Evolutionary conservation across 2,888 invertebrate genomes (phyloP).

Genomic region (Pammene aurita): DNA sequence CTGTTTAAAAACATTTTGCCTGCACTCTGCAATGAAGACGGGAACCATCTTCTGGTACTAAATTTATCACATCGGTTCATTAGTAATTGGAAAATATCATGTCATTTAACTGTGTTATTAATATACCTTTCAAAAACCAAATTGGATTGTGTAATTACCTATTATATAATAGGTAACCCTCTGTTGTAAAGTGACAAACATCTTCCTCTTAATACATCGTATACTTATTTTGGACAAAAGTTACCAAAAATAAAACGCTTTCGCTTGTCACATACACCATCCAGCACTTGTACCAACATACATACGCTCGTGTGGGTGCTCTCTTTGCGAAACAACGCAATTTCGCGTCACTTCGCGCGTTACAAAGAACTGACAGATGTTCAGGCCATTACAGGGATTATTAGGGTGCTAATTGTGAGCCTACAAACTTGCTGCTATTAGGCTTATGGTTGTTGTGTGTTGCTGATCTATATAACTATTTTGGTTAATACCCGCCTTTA

Average conservation of each 20-base stretch:
- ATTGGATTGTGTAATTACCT: too few species aligned
- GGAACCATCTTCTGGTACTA: too few species aligned
- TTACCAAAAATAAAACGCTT: not conserved
- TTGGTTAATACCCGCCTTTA: not conserved
- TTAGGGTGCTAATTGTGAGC: constrained; percentile 30
- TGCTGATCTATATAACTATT: not conserved
- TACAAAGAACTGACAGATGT: constrained; percentile 51
- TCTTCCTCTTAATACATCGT: not conserved
- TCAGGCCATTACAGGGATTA: constrained; percentile 30
- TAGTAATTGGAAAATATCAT: too few species aligned
- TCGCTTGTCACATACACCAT: constrained; percentile 44
- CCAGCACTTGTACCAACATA: constrained; percentile 48
- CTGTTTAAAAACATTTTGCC: too few species aligned
- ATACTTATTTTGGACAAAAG: not conserved
- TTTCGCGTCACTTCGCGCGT: constrained; percentile 63
- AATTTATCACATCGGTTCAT: too few species aligned
- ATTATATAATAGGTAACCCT: too few species aligned
- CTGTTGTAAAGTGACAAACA: too few species aligned
- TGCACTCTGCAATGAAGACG: too few species aligned
- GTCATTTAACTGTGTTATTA: too few species aligned
- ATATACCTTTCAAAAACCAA: too few species aligned
- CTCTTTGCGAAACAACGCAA: constrained; percentile 65
- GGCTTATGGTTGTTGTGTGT: constrained; percentile 12
- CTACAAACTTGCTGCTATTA: constrained; percentile 29
- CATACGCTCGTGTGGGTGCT: constrained; percentile 52